Evolutionary conservation across 2,888 invertebrate species (phyloP).

Genomic region (Lagria hirta): DNA sequence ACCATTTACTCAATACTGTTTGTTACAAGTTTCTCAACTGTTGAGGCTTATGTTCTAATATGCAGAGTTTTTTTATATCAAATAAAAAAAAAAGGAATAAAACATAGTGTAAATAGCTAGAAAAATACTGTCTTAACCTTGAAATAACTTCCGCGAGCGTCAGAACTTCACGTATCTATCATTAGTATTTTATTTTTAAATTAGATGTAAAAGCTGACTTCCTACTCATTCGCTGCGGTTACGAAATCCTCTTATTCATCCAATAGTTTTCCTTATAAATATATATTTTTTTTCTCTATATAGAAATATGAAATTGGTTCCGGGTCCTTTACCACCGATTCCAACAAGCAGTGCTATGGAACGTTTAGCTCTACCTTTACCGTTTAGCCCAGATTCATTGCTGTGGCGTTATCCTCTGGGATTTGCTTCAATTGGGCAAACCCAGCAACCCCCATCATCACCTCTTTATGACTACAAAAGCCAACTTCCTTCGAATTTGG

Average conservation of each 20-base stretch:
- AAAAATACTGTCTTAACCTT: conserved; percentile 39
- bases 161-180: conserved; percentile 37
- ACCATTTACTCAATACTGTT: too few species aligned
- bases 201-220: conserved; percentile 26
- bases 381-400: conserved; percentile 76
- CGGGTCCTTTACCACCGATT: conserved; percentile 53
- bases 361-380: conserved; percentile 73
- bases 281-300: conserved; percentile 10
- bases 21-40: too few species aligned
- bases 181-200: conserved; percentile 33
- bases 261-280: conserved; percentile 8
- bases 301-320: conserved; percentile 58
- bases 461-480: conserved; percentile 84
- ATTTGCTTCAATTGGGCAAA: conserved; percentile 67
- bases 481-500: conserved; percentile 79
- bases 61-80: too few species aligned
- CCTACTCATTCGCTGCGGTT: conserved; percentile 30
- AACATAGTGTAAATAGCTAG: conserved; percentile 38
- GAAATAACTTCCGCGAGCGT: conserved; percentile 42
- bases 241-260: conserved; percentile 22
- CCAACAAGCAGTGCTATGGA: conserved; percentile 66
- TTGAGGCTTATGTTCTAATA: too few species aligned
- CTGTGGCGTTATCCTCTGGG: conserved; percentile 86
- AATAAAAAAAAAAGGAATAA: conserved; percentile 41
- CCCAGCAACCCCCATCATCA: conserved; percentile 63